Evolutionary conservation across 2,888 invertebrate genomes (phyloP), one percentile per base, ranked within the genome.

Genomic region (Marronus borbonicus): DNA sequence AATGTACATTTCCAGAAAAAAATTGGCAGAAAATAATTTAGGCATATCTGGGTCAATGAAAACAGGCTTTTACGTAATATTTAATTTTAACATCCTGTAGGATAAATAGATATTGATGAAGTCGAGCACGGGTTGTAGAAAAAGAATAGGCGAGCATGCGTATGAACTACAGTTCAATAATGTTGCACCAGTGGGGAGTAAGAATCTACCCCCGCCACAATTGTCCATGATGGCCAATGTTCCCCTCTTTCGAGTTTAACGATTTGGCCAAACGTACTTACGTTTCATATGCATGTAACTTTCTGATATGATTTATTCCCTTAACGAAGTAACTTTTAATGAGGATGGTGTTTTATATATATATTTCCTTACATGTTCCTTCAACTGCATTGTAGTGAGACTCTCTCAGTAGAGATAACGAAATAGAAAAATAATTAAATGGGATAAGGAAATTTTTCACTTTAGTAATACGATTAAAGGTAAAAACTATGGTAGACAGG

Each of bases 71-170:
- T 36, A 36, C 31, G 8, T 44, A 44, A 44, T 8, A 44, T 44
- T 44, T 44, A 28, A 39, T 36, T 36, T 55, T n/a, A 39, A 72
- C 72, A 58, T 52, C 72, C 72, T 58, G 58, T 72, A 72, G 36
- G 36, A 55, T n/a, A 58, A 36, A 31, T n/a, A 36, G 55, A 58
- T 55, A 55, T 36, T 39, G n/a, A 55, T 31, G 58, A 58, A 17
- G 36, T 60, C 72, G 31, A 44, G 58, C 58, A 72, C 72, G 7
- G 39, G 12, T 10, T 20, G 72, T 58, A 72, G 55, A 72, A 72
- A 70, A 72, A 72, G 72, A 72, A 72, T 39, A 72, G 39, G 39
- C 58, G 72, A 39, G 72, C 72, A 72, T 72, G 72, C 72, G 72
- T 72, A 72, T 39, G 58, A 20, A 39, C 20, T 39, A 72, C 72